A percentile compares a stretch with the other conserved stretches of the same genome.
phyloP scores from a whole-genome alignment of 2,888 invertebrate genomes.

The Drosophila monieri region DNA sequence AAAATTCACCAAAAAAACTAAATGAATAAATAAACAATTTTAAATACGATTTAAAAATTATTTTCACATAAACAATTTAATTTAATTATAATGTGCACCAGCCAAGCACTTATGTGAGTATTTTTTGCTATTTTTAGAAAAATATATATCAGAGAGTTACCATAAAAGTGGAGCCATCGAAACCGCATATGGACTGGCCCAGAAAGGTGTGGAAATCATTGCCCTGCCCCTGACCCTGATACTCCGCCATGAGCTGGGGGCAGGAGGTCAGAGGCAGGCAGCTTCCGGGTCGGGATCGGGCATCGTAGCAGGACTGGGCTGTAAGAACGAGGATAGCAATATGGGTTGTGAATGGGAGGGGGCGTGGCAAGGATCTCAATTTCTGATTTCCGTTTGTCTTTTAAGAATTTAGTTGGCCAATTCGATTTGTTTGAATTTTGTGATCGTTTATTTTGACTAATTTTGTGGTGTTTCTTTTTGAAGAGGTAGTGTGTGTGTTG shows the following conservation, averaged over 20 bases:
- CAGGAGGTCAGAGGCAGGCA: slow-evolving; percentile 86
- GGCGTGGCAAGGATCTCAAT: background rate
- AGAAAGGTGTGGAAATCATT: slow-evolving; percentile 84
- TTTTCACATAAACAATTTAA: background rate
- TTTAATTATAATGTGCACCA: background rate
- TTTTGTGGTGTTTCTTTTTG: slow-evolving; percentile 14
- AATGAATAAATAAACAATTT: background rate
- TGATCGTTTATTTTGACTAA: slow-evolving; percentile 45
- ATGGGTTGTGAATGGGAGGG: slow-evolving; percentile 2
- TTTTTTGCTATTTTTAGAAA: background rate
- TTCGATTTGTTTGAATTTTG: slow-evolving; percentile 38
- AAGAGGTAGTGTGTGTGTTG: background rate
- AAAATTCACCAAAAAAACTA: background rate
- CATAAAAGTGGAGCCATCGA: slow-evolving; percentile 87
- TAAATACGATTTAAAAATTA: background rate
- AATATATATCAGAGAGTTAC: slow-evolving; percentile 83
- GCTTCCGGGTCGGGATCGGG: slow-evolving; percentile 84
- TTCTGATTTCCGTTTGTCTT: background rate
- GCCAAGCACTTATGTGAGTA: background rate
- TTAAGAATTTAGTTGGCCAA: slow-evolving; percentile 47
- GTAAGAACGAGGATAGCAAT: slow-evolving; percentile 39
- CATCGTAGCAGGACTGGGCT: slow-evolving; percentile 85
- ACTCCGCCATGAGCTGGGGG: slow-evolving; percentile 83
- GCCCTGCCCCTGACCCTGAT: slow-evolving; percentile 65
- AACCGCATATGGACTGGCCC: slow-evolving; percentile 89